Percentiles rank a stretch among this genome's conserved stretches.
Evolutionary conservation across 2,113 vertebrate genomes (phyloP).

Genomic region (Bubo scandiacus): DNA sequence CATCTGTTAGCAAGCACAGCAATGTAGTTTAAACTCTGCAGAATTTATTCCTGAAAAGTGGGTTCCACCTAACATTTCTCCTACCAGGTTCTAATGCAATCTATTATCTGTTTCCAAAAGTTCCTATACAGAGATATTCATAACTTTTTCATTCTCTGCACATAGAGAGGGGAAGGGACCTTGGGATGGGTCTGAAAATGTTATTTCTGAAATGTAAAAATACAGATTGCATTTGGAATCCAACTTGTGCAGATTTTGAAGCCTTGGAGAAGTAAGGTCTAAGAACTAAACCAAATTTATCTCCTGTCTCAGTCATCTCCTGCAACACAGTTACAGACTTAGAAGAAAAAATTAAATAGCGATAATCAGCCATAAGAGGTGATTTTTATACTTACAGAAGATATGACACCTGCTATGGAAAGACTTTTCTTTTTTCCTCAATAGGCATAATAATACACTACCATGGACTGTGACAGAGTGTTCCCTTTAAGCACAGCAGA

Average conservation of each 20-base stretch:
- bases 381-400: background rate
- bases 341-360: background rate
- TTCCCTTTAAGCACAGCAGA: background rate
- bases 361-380: background rate
- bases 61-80: background rate
- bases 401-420: background rate
- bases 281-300: background rate
- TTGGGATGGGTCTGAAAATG: background rate
- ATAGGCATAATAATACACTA: background rate
- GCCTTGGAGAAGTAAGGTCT: background rate
- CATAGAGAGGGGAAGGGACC: background rate
- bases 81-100: background rate
- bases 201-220: background rate
- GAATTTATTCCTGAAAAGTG: background rate
- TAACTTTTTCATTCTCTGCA: background rate
- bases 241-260: background rate
- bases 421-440: background rate
- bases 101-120: background rate
- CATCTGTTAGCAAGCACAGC: background rate
- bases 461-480: background rate
- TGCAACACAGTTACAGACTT: background rate
- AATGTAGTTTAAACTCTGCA: background rate
- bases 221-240: background rate
- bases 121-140: background rate
- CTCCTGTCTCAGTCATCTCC: background rate